Evolutionary conservation across 2,113 vertebrate species (phyloP).

Genomic region (Tragelaphus imberbis): DNA sequence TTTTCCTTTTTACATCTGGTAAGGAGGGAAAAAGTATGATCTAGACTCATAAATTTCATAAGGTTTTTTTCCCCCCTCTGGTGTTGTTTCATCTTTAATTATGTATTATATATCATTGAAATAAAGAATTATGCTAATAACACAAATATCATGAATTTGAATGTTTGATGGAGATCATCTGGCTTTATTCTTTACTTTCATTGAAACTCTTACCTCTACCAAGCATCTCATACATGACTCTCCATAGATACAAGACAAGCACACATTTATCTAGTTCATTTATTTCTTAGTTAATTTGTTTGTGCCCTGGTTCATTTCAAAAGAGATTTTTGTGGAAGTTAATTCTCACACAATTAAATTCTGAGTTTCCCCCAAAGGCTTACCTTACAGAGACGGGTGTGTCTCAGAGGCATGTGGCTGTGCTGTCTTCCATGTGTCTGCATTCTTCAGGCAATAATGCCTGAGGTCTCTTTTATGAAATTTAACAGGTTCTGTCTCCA

Average conservation of each 20-base stretch:
- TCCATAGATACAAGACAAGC: not conserved
- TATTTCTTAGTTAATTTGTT: not conserved
- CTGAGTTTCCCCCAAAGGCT: not conserved
- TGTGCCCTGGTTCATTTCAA: not conserved
- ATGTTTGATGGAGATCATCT: not conserved
- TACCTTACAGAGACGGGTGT: not conserved
- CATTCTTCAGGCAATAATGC: not conserved
- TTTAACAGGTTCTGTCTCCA: not conserved
- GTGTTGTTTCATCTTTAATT: not conserved
- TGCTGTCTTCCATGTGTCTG: not conserved
- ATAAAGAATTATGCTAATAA: not conserved
- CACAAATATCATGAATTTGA: not conserved
- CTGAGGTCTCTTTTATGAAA: not conserved
- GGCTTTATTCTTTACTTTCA: not conserved
- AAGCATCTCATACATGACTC: not conserved
- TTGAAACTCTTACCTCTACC: not conserved
- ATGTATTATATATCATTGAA: not conserved
- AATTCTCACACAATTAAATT: not conserved
- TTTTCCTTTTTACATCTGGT: not conserved
- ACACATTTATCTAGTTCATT: not conserved
- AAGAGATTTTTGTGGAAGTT: not conserved
- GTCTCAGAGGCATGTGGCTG: not conserved
- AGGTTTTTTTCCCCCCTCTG: not conserved
- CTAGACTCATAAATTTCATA: not conserved
- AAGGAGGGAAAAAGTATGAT: not conserved